These are phyloP conservation scores for Sacculina carcini DNA, from an alignment of 2,888 invertebrate species.

Conservation along the genomic window DNA sequence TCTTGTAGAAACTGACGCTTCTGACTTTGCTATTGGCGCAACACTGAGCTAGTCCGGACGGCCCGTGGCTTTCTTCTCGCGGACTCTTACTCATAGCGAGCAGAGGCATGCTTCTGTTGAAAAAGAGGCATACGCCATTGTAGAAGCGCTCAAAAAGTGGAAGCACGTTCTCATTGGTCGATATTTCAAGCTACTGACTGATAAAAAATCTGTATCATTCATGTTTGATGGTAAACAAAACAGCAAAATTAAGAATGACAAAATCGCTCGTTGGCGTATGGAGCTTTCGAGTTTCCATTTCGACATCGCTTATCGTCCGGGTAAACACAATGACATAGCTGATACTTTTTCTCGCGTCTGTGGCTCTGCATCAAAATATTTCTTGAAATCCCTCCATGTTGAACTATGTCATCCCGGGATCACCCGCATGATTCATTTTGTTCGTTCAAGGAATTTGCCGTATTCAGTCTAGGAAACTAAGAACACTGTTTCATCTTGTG, in stretches of 20 bases:
- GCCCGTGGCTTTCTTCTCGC: background rate
- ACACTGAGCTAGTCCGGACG: background rate
- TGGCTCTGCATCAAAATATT: background rate
- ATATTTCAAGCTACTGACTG: no score
- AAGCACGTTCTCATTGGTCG: background rate
- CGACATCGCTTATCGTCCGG: conserved; percentile 4
- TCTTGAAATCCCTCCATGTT: conserved; percentile 8
- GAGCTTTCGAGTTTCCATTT: conserved; percentile 3
- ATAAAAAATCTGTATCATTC: no score
- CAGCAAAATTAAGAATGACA: background rate
- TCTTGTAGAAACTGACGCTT: background rate
- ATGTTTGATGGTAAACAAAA: background rate
- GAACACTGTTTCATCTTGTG: conserved; percentile 1
- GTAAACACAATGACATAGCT: background rate
- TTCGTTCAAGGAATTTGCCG: conserved; percentile 9
- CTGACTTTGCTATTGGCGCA: no score
- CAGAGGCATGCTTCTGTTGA: no score
- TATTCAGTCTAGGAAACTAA: conserved; percentile 8
- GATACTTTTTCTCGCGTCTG: conserved; percentile 4
- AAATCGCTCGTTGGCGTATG: conserved; percentile 5
- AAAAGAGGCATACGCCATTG: no score
- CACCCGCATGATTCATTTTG: conserved; percentile 10
- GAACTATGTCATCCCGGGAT: conserved; percentile 12
- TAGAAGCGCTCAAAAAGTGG: background rate
- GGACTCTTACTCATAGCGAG: background rate